These are phyloP conservation scores for Tachina lurida DNA, from an alignment of 2,888 invertebrate species.

Conservation along the genomic window DNA sequence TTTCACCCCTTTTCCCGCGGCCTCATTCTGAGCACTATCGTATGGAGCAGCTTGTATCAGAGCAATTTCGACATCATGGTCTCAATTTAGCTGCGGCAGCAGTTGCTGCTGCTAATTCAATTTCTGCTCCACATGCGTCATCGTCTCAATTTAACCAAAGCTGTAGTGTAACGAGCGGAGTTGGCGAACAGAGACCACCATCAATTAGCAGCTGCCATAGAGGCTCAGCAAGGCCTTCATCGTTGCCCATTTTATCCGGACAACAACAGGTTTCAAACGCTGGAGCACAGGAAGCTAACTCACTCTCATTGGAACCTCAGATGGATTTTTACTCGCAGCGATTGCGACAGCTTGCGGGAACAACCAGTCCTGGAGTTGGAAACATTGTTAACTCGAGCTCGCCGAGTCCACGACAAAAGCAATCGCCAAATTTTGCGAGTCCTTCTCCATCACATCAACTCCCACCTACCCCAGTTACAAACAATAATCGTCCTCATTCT, in stretches of 20 bases:
- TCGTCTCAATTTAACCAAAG: conserved; percentile 84
- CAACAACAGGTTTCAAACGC: conserved; percentile 69
- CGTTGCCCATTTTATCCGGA: conserved; percentile 75
- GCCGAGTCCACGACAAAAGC: conserved; percentile 92
- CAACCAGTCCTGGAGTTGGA: conserved; percentile 95
- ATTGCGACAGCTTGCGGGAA: conserved; percentile 97
- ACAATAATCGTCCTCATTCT: conserved; percentile 86
- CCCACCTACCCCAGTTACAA: conserved; percentile 86
- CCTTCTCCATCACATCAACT: conserved; percentile 90
- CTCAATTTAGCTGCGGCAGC: conserved; percentile 90
- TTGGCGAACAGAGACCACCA: conserved; percentile 83
- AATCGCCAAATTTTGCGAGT: conserved; percentile 90
- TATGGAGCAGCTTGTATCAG: conserved; percentile 92
- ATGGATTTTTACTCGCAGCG: conserved; percentile 99
- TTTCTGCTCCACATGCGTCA: conserved; percentile 85
- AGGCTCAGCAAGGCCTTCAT: conserved; percentile 81
- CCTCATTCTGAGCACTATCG: conserved; percentile 92
- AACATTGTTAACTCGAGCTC: conserved; percentile 89
- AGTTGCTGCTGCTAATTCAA: conserved; percentile 86
- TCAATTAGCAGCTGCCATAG: conserved; percentile 81
- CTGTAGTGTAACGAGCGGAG: conserved; percentile 74
- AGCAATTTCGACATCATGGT: conserved; percentile 92
- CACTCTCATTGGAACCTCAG: conserved; percentile 90
- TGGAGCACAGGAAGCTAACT: conserved; percentile 75
- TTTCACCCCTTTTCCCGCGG: conserved; percentile 89